Evolutionary conservation across 2,113 vertebrate genomes (phyloP), one percentile per base, ranked within the genome.

Genomic region (Serilophus lunatus): DNA sequence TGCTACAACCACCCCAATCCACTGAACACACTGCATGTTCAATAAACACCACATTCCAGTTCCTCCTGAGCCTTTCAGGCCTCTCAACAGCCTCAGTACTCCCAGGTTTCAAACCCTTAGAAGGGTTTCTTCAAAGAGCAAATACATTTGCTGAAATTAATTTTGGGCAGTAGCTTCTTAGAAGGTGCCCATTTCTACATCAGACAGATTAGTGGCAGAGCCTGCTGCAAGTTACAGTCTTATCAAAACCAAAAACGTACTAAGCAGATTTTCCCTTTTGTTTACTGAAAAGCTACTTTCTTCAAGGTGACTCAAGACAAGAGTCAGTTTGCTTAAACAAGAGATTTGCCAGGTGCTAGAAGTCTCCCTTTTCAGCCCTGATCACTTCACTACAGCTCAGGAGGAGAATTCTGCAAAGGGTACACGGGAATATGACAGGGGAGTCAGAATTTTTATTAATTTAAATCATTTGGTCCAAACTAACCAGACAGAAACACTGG

Each of bases 221-320:
- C 57, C 31, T 29, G 79, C 56, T 78, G n/a, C 16, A 86, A 77
- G 42, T 23, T 42, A 81, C 3, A 2, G 50, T 28, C 86, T 85
- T 70, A 92, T 93, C 82, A 88, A 87, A 96, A 77, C 29, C 72
- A 91, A 84, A 47, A 95, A 71, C 8, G 60, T 12, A 35, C 60
- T 51, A 56, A 95, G 95, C 71, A 93, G 81, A 90, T 91, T 95
- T 91, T 81, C 49, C 77, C 70, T 66, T 93, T 91, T 82, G 60
- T 95, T 95, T 80, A 86, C 77, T 81, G 82, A 82, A 88, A 78
- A 96, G 91, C 60, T 69, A 8, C 75, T 94, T 87, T 38, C 80
- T 74, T 83, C 95, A 97, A 96, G 96, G 95, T 91, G 84, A 96
- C 86, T 85, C 9, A 1, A 93, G 72, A 76, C 60, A 70, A 78